These are phyloP conservation scores for Muntiacus muntjak DNA, from an alignment of 2,113 vertebrate species.

Conservation along the genomic window DNA sequence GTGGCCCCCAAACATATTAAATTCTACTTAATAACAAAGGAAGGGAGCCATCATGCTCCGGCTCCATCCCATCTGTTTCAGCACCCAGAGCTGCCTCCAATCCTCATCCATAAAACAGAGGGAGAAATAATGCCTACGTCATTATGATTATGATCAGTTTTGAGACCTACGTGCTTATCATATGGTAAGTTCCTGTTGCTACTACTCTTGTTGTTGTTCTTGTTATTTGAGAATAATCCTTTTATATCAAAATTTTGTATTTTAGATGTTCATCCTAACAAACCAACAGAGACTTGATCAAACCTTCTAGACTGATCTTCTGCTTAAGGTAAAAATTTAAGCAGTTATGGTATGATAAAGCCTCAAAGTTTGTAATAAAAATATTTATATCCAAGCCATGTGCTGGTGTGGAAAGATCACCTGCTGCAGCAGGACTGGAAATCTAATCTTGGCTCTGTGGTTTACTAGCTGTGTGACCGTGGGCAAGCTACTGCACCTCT, in stretches of 20 bases:
- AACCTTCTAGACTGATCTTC: background rate
- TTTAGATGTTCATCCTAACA: background rate
- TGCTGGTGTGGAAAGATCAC: background rate
- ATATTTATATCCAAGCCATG: background rate
- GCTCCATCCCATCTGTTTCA: background rate
- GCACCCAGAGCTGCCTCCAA: background rate
- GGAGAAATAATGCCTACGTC: fast-evolving
- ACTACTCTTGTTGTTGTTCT: background rate
- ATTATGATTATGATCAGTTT: background rate
- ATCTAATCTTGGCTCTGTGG: background rate
- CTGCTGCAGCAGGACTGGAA: fast-evolving
- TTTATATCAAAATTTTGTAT: background rate
- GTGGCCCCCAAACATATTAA: background rate
- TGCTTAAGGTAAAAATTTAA: background rate
- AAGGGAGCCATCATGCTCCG: background rate
- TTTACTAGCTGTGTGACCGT: background rate
- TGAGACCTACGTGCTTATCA: background rate
- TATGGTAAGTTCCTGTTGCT: background rate
- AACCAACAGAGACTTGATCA: background rate
- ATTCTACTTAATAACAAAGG: background rate
- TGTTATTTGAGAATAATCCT: background rate
- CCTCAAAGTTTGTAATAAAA: background rate
- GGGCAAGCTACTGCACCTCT: background rate
- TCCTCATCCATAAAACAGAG: background rate
- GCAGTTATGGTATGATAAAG: background rate